These are phyloP conservation scores for Anarrhichthys ocellatus DNA, from an alignment of 2,113 vertebrate genomes.

Conservation along the genomic window DNA sequence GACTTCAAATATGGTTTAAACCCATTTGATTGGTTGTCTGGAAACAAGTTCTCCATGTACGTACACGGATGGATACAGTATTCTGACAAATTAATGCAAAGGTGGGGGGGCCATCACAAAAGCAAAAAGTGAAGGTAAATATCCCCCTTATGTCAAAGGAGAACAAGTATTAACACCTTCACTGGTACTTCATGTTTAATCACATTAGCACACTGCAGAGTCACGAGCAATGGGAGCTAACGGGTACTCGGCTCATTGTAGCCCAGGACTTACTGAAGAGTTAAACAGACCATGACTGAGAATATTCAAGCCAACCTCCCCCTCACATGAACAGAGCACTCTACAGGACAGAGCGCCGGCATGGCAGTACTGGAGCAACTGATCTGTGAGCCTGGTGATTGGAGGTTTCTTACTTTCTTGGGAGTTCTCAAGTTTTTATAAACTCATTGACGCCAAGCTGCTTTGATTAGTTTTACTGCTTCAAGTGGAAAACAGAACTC, in stretches of 20 bases:
- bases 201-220: neutral
- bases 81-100: neutral
- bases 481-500: neutral
- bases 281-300: neutral
- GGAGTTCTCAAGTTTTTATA: neutral
- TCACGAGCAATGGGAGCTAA: neutral
- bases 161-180: neutral
- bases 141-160: too few species aligned
- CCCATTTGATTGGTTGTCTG: neutral
- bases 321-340: too few species aligned
- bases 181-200: too few species aligned
- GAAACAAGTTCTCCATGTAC: neutral
- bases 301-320: neutral
- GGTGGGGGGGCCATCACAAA: too few species aligned
- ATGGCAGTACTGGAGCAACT: too few species aligned
- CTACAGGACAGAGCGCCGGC: too few species aligned
- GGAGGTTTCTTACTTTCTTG: too few species aligned
- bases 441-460: neutral
- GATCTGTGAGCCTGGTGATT: too few species aligned
- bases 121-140: too few species aligned
- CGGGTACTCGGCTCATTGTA: neutral
- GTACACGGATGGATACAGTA: neutral
- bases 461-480: neutral
- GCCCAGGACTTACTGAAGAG: neutral
- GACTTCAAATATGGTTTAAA: neutral